phyloP scores from a whole-genome alignment of 2,888 invertebrate species.

The Sphaerophoria taeniata region DNA sequence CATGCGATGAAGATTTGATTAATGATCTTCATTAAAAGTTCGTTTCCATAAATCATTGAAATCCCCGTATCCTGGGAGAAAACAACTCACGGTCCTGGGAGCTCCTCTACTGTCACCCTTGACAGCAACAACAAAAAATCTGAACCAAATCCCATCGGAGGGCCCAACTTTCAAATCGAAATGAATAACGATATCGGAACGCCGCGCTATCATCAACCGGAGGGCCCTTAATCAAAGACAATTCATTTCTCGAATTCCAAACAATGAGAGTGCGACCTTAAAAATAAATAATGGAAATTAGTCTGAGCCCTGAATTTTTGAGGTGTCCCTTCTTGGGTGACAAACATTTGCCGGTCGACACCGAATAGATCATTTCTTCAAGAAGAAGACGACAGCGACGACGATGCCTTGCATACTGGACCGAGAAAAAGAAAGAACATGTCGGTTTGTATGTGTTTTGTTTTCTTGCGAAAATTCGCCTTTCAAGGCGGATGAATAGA shows the following conservation, averaged over 20 bases:
- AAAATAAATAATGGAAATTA: conserved; percentile 72
- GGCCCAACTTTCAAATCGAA: conserved; percentile 31
- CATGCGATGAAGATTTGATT: conserved; percentile 65
- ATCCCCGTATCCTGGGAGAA: conserved; percentile 44
- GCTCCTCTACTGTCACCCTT: conserved; percentile 22
- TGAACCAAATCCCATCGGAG: conserved; percentile 55
- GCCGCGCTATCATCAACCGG: conserved; percentile 66
- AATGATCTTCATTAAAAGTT: conserved; percentile 74
- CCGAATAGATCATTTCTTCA: conserved; percentile 72
- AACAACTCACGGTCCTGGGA: conserved; percentile 25
- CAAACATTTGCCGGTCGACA: conserved; percentile 46
- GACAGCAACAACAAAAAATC: not conserved
- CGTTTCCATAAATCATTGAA: conserved; percentile 72
- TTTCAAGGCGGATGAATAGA: conserved; percentile 28
- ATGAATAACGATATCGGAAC: conserved; percentile 69
- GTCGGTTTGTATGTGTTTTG: not conserved
- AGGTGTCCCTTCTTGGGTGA: conserved; percentile 59
- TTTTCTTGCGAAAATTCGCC: conserved; percentile 18
- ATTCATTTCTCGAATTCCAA: conserved; percentile 12
- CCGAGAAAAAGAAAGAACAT: conserved; percentile 29
- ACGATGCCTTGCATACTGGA: conserved; percentile 36
- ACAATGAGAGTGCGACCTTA: conserved; percentile 55
- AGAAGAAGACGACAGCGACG: conserved; percentile 27
- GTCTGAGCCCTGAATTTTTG: conserved; percentile 60
- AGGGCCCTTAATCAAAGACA: conserved; percentile 56